Evolutionary conservation across 2,797 vertebrate genomes (phyloP), one percentile per base, ranked within the genome.

Genomic region (Hozukius guyotensis): DNA sequence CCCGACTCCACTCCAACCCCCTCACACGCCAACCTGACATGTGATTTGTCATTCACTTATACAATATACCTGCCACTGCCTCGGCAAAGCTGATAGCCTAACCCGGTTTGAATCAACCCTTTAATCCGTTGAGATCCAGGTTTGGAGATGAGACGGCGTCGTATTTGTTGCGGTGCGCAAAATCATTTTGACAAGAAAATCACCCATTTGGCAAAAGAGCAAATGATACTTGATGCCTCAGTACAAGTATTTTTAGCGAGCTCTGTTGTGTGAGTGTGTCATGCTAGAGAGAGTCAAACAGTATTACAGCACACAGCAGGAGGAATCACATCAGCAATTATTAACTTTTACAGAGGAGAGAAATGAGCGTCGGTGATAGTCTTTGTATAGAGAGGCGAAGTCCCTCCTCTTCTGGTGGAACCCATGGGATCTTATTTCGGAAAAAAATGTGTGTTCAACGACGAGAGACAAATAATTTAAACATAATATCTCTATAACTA

Each of bases 131-230:
- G 11, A 81, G 53, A 80, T 66, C 31, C 79, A 49, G 16, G 31
- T 82, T 59, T 16, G 52, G 8, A 81, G 70, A 80, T 82, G 16
- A 84, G 62, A 65, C n/a, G 10, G 61, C 25, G 36, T 69, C 18
- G 2, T 68, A 69, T 75, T 77, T 66, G 72, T 27, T 62, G 60
- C 52, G 4, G 22, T 2, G 53, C 29, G 8, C 36, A 78, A 83
- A 84, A 77, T 78, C 18, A 32, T 79, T 81, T 36, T 81, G 82
- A 86, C 79, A 74, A 78, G 80, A 78, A 84, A 84, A 72, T 72
- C 25, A 69, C 60, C 69, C 42, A n/a, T 77, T 83, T 63, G 78
- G 78, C 22, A 20, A 62, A 77, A 64, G 38, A 64, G 24, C n/a
- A 8, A 29, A 66, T 76, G 71, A 57, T 63, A 29, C 18, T 62